Evolutionary conservation across 2,797 vertebrate genomes (phyloP), one percentile per base, ranked within the genome.

Genomic region (Chloroceryle amazona): DNA sequence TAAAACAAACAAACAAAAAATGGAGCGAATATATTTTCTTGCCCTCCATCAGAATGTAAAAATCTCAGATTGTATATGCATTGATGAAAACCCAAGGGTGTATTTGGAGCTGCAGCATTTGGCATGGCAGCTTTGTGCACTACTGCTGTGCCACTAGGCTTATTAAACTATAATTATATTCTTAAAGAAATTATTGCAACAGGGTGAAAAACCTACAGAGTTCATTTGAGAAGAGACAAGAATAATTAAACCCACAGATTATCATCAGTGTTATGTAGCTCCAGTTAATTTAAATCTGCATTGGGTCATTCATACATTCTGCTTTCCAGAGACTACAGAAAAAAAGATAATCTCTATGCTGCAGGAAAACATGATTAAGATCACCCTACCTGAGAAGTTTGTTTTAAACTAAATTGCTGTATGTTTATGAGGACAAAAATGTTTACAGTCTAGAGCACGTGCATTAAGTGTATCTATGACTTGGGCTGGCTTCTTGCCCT

Each of bases 231-330:
- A 96, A 85, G 76, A 75, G 71, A 81, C 73, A 84, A 62, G 62
- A 87, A 51, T 94, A 96, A 95, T 96, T 96, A 96, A 93, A 86
- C 41, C 47, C 54, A 58, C 58, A 47, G 83, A 90, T 96, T 84
- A 90, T 41, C 70, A 91, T 95, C 79, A 33, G 1, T 82, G 79
- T 70, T 92, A 96, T 89, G 95, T 72, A 83, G 60, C 58, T 86
- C 28, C 70, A 81, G 57, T 86, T 94, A 94, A 94, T 96, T 96
- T 94, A 94, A 96, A 94, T 86, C 73, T 52, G 37, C 29, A 15
- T 44, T 87, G 85, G 81, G 70, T 80, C 71, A 78, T 70, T 96
- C 44, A 80, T 80, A 44, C n/a, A 68, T 46, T 10, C 55, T 72
- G 58, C 44, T 80, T 83, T 80, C 63, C 52, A 89, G 74, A 84